Evolutionary conservation across 2,888 invertebrate genomes (phyloP), one percentile per base, ranked within the genome.

Genomic region (Gnatocerus cornutus): DNA sequence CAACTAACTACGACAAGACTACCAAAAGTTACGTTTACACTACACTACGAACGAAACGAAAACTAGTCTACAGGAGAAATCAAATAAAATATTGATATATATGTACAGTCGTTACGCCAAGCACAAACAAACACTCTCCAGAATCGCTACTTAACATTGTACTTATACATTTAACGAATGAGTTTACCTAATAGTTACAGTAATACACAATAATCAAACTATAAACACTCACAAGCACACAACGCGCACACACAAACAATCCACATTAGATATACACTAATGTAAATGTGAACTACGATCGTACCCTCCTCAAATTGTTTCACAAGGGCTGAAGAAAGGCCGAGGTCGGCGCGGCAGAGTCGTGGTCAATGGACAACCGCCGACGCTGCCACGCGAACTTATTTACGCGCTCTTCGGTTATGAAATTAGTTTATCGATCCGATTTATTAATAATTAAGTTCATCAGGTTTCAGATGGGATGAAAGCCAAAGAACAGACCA

Each of bases 301-400:
- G 84, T 84, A 84, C 81, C 84, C 84, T 84, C 84, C 84, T 84
- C 84, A 83, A 82, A 80, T 79, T 78, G 79, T 77, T 73, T 78
- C 78, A 78, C 74, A 79, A 77, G 78, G 78, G 76, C 75, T 77
- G 74, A 76, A 78, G 77, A 79, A 80, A 80, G 81, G 82, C 82
- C 83, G 83, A 84, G 83, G 83, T 81, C 72, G 69, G 73, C 78
- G 74, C 73, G 79, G 78, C 79, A 79, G 78, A 74, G 77, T 78
- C 77, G 77, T 71, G 77, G 63, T 68, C 29, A 65, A 52, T 14
- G 68, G 68, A 50, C 13, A 46, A 50, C 65, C 75, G 73, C 68
- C 78, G 74, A 81, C 79, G 76, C 78, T 80, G 78, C 79, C 79
- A 76, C 76, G 73, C 72, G 69, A 65, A 62, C 66, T 74, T 64